Evolutionary conservation across 2,888 invertebrate species (phyloP).

Genomic region (Teleogryllus oceanicus): DNA sequence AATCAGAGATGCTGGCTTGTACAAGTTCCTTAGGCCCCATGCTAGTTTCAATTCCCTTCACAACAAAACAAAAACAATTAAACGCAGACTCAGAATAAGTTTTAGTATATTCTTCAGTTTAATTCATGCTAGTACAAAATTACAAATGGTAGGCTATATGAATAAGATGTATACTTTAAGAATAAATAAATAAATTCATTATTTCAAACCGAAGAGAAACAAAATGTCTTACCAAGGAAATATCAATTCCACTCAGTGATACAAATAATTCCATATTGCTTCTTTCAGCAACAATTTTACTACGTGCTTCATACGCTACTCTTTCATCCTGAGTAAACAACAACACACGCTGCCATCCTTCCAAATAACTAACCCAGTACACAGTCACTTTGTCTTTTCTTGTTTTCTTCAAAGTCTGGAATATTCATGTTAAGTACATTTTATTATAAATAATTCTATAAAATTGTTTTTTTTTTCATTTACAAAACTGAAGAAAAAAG

Average conservation of each 20-base stretch:
- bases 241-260: conserved; percentile 64
- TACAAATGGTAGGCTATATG: neutral
- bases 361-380: conserved; percentile 77
- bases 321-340: conserved; percentile 73
- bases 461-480: neutral
- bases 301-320: conserved; percentile 60
- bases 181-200: neutral
- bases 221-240: conserved; percentile 53
- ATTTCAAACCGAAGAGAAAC: neutral
- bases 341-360: conserved; percentile 69
- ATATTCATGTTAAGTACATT: too few species aligned
- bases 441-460: too few species aligned
- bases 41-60: neutral
- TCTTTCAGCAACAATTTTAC: conserved; percentile 61
- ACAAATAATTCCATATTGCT: conserved; percentile 66
- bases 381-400: conserved; percentile 72
- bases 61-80: neutral
- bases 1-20: conserved; percentile 63
- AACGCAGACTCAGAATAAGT: neutral
- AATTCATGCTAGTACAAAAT: neutral
- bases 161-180: neutral
- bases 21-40: conserved; percentile 58
- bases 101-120: too few species aligned
- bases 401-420: conserved; percentile 53
- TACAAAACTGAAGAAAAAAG: neutral